These are phyloP conservation scores for Pogonognathellus flavescens DNA, from an alignment of 1,140 invertebrate genomes.

Conservation along the genomic window DNA sequence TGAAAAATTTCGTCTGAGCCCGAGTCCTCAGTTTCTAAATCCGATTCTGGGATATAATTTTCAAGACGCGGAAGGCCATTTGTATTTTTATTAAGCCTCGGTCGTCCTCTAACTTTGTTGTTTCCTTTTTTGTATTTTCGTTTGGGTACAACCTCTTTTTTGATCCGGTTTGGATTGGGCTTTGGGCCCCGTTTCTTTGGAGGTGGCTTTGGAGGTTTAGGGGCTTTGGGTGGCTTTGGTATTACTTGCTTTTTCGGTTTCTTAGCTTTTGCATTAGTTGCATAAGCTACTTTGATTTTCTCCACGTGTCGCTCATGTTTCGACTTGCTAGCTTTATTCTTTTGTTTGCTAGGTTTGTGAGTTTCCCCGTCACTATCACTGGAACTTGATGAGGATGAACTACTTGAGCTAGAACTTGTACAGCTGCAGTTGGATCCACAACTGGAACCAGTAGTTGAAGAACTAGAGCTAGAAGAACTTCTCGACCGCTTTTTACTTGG, in stretches of 20 bases:
- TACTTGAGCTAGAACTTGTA: slow-evolving; percentile 72
- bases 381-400: slow-evolving; percentile 72
- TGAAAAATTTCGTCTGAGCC: slow-evolving; percentile 90
- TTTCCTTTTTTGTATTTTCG: slow-evolving; percentile 55
- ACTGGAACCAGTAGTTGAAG: slow-evolving; percentile 80
- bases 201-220: slow-evolving; percentile 11
- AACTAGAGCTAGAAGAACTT: slow-evolving; percentile 68
- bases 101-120: slow-evolving; percentile 70
- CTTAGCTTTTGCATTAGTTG: neutral
- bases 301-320: neutral
- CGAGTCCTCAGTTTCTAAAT: slow-evolving; percentile 85
- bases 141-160: neutral
- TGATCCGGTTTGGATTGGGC: slow-evolving; percentile 67
- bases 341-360: neutral
- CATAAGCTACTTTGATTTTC: neutral
- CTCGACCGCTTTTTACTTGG: slow-evolving; percentile 45
- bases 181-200: slow-evolving; percentile 71
- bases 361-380: slow-evolving; percentile 37
- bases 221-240: neutral
- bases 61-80: slow-evolving; percentile 8
- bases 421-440: slow-evolving; percentile 86
- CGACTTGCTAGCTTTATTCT: slow-evolving; percentile 7
- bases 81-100: slow-evolving; percentile 64
- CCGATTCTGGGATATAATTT: slow-evolving; percentile 78
- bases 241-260: slow-evolving; percentile 38